A percentile compares a stretch with the other conserved stretches of the same genome.
Evolutionary conservation across 1,140 invertebrate species (phyloP).

Genomic region (Caenorhabditis latens): DNA sequence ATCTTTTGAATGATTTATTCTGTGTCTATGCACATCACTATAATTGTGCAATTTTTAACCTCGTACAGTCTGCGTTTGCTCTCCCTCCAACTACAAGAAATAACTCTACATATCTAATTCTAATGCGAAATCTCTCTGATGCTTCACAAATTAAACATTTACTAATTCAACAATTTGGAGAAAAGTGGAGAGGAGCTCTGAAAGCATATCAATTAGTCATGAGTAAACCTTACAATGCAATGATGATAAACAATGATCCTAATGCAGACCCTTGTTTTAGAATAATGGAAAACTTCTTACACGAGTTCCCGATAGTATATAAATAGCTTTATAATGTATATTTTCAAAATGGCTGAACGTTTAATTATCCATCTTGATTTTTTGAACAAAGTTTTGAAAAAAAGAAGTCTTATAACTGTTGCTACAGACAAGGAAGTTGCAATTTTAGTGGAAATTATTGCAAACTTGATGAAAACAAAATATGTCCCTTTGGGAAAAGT

Average conservation of each 20-base stretch:
- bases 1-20: neutral
- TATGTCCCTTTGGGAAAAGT: neutral
- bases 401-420: neutral
- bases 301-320: conserved; percentile 1
- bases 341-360: neutral
- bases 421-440: neutral
- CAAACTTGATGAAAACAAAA: conserved; percentile 5
- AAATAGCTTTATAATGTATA: neutral
- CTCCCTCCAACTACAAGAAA: neutral
- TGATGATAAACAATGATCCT: neutral
- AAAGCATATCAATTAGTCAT: neutral
- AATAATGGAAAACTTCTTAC: neutral
- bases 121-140: neutral
- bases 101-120: neutral
- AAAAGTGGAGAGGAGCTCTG: neutral
- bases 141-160: conserved; percentile 7
- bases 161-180: conserved; percentile 7
- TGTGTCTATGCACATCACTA: neutral
- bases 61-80: neutral
- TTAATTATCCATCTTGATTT: neutral
- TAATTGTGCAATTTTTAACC: conserved; percentile 10
- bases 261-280: neutral
- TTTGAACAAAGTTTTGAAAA: neutral
- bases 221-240: neutral
- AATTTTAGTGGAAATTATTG: neutral